These are phyloP conservation scores for Trichonephila clavipes DNA, from an alignment of 1,140 invertebrate species.

Conservation along the genomic window DNA sequence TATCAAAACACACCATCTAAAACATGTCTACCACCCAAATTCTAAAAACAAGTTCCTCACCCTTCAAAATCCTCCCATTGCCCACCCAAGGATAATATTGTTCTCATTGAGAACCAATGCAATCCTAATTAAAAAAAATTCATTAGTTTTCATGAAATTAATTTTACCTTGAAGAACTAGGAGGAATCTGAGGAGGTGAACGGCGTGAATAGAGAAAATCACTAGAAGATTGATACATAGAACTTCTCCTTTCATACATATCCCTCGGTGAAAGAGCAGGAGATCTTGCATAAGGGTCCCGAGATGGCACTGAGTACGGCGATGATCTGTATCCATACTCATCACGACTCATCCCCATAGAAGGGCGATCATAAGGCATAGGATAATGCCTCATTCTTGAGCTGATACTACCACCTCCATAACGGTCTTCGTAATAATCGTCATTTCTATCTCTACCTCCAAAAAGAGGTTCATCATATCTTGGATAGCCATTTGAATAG, in stretches of 20 bases:
- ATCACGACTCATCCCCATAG: constrained; percentile 24
- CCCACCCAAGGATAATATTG: neutral
- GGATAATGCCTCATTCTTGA: constrained; percentile 46
- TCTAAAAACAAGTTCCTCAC: neutral
- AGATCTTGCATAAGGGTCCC: constrained; percentile 41
- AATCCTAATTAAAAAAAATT: too few relatives aligned
- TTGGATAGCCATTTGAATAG: constrained; percentile 36
- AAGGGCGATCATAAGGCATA: constrained; percentile 44
- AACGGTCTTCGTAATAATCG: constrained; percentile 30
- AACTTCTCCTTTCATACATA: constrained; percentile 45
- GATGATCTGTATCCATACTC: constrained; percentile 39
- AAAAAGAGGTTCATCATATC: neutral
- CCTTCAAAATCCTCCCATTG: too few relatives aligned
- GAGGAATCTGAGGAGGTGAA: constrained; percentile 34
- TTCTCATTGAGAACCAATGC: neutral
- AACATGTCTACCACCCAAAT: neutral
- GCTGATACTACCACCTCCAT: constrained; percentile 27
- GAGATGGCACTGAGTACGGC: constrained; percentile 23
- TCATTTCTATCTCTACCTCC: neutral
- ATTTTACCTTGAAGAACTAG: neutral
- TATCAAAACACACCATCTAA: neutral
- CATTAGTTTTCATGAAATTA: neutral
- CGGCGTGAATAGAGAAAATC: constrained; percentile 54
- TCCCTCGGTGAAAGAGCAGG: constrained; percentile 9
- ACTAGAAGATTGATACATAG: constrained; percentile 18